Conservation (phyloP, 2,113 vertebrate species). For the Seriola quinqueradiata region DNA sequence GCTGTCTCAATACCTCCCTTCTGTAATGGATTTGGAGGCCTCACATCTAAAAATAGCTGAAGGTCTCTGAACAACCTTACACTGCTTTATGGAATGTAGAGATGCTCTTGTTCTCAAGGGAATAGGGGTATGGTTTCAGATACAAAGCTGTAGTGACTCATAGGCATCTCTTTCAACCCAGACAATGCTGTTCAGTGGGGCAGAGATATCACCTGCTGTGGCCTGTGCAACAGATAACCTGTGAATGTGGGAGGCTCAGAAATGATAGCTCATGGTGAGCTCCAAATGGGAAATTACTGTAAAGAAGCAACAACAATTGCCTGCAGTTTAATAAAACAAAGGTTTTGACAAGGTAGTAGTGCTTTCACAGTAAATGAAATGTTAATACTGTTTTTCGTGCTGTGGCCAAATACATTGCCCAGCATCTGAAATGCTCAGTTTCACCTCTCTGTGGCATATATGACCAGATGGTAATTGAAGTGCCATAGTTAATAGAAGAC, state of each 20-base stretch:
- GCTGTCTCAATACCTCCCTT: slow-evolving; percentile 73
- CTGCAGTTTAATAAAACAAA: slow-evolving; percentile 26
- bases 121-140: slow-evolving; percentile 65
- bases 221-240: slow-evolving; percentile 72
- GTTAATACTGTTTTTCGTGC: slow-evolving; percentile 1
- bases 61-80: slow-evolving; percentile 69
- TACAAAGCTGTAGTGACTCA: slow-evolving; percentile 75
- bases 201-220: slow-evolving; percentile 72
- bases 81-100: slow-evolving; percentile 65
- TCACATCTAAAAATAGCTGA: slow-evolving; percentile 77
- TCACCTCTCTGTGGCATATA: neutral
- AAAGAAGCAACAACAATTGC: slow-evolving; percentile 38
- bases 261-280: slow-evolving; percentile 48
- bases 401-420: slow-evolving; percentile 21
- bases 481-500: neutral
- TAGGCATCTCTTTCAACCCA: slow-evolving; percentile 69
- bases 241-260: slow-evolving; percentile 69
- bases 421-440: slow-evolving; percentile 24
- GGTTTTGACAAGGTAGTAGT: neutral
- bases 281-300: slow-evolving; percentile 37
- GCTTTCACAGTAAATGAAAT: slow-evolving; percentile 10
- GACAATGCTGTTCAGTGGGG: slow-evolving; percentile 73
- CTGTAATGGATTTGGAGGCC: slow-evolving; percentile 76
- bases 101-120: slow-evolving; percentile 64
- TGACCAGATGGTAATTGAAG: slow-evolving; percentile 21